Percentiles rank a stretch among this genome's conserved stretches.
phyloP scores from a whole-genome alignment of 2,888 invertebrate genomes.

The Lepeophtheirus nordmannii region DNA sequence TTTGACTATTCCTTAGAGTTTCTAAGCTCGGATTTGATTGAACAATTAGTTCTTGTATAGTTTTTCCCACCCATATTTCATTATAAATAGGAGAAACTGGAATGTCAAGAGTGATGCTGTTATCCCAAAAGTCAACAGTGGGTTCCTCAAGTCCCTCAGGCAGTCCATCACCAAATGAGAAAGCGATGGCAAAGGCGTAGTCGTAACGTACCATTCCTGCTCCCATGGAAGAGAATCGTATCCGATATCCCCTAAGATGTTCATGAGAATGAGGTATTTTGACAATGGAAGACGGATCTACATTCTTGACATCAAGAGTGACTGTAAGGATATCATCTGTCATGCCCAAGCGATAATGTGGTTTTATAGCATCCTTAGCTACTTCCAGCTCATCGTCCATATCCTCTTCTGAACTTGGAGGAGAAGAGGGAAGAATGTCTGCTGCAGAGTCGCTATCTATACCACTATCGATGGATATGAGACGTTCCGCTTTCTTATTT shows the following conservation, averaged over 20 bases:
- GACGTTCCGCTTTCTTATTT: background rate
- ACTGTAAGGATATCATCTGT: background rate
- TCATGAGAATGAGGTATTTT: background rate
- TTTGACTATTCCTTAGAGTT: background rate
- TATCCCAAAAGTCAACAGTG: background rate
- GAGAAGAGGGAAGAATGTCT: background rate
- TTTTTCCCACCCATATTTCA: background rate
- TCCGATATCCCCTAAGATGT: background rate
- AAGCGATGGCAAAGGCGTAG: background rate
- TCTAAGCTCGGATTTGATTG: background rate
- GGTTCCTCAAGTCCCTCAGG: background rate
- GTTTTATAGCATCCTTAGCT: background rate
- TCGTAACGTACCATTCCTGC: background rate
- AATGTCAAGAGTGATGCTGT: background rate
- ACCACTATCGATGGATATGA: background rate
- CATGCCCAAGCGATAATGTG: no score
- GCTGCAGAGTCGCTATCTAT: background rate
- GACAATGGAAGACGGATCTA: background rate
- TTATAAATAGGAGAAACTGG: background rate
- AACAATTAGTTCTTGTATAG: background rate
- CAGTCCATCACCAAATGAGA: background rate
- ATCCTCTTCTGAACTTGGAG: background rate
- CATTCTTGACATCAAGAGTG: background rate
- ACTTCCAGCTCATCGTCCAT: background rate
- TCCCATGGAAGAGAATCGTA: constrained; percentile 1